Percentiles rank a stretch among this genome's conserved stretches.
These are phyloP conservation scores for Geotrupes spiniger DNA, from an alignment of 2,888 invertebrate species.

Conservation along the genomic window DNA sequence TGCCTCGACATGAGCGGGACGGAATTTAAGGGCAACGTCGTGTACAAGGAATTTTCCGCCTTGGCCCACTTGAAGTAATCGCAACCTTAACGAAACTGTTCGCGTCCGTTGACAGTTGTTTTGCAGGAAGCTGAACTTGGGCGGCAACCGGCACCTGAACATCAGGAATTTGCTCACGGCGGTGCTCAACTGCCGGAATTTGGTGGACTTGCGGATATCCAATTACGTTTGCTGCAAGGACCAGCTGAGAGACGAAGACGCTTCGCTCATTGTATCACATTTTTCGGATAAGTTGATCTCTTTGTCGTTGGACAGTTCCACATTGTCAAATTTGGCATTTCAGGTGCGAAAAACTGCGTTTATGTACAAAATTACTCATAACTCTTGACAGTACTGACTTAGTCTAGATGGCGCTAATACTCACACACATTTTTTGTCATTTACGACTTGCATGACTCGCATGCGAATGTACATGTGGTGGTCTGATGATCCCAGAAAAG, in stretches of 20 bases:
- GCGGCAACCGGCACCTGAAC: conserved; percentile 26
- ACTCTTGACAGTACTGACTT: no score
- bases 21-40: conserved; percentile 24
- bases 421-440: no score
- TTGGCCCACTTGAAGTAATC: conserved; percentile 26
- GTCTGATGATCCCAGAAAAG: no score
- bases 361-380: neutral
- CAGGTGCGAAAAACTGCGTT: conserved; percentile 26
- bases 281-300: conserved; percentile 26
- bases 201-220: conserved; percentile 33
- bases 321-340: conserved; percentile 30
- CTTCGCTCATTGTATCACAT: conserved; percentile 31
- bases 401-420: no score
- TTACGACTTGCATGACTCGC: no score
- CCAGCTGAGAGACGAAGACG: conserved; percentile 33
- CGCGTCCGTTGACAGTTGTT: neutral
- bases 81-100: neutral
- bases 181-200: conserved; percentile 30
- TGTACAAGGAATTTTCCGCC: conserved; percentile 28
- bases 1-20: conserved; percentile 32
- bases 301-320: conserved; percentile 30
- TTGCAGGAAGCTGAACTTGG: conserved; percentile 33
- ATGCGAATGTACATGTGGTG: no score
- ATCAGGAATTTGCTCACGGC: conserved; percentile 30
- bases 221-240: conserved; percentile 24